Conservation (phyloP, 2,797 vertebrate genomes). For the Enteromius radiatus region DNA sequence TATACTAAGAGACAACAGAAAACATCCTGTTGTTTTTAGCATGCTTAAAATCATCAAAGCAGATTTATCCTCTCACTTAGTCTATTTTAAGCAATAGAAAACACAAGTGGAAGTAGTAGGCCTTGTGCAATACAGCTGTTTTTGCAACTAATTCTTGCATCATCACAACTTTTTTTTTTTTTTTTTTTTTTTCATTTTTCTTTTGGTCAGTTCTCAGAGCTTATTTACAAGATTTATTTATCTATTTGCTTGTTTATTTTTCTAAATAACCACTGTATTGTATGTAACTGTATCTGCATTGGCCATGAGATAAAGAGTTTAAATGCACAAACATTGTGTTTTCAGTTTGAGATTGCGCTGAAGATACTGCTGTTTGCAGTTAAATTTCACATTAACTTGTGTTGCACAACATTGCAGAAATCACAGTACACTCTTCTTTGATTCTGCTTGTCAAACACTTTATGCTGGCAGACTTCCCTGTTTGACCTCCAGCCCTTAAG, state of each 20-base stretch:
- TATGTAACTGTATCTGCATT: no score
- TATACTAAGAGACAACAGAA: not conserved
- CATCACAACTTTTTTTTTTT: not conserved
- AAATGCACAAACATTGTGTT: not conserved
- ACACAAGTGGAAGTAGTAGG: not conserved
- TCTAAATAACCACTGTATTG: not conserved
- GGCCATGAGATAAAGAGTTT: not conserved
- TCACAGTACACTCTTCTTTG: not conserved
- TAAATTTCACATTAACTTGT: not conserved
- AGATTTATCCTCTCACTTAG: not conserved
- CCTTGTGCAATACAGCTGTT: not conserved
- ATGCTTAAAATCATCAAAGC: not conserved
- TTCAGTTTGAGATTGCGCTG: not conserved
- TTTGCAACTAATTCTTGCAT: not conserved
- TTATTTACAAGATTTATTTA: not conserved
- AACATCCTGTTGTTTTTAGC: not conserved
- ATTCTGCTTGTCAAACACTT: constrained; percentile 3
- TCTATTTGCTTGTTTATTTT: not conserved
- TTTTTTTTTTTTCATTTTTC: not conserved
- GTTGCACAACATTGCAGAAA: constrained; percentile 33
- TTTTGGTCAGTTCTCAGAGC: not conserved
- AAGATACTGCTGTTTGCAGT: not conserved
- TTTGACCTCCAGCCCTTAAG: constrained; percentile 19
- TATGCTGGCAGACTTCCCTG: constrained; percentile 5
- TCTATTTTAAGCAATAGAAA: not conserved